Percentiles rank a stretch among this genome's conserved stretches.
These are phyloP conservation scores for Cybosia mesomella DNA, from an alignment of 2,888 invertebrate species.

Conservation along the genomic window DNA sequence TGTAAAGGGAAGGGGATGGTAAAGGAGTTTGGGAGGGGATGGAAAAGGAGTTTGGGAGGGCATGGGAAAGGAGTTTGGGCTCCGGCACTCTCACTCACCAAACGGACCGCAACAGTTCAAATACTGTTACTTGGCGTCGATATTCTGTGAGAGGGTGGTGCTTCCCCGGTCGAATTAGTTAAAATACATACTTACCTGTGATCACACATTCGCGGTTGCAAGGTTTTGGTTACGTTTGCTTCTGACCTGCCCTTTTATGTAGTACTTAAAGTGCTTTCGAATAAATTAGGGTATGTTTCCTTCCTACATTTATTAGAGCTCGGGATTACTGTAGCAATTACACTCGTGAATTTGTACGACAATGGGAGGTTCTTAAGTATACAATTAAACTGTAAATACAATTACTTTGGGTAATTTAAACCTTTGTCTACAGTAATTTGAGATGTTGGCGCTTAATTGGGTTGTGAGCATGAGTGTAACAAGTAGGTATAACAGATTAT, in stretches of 20 bases:
- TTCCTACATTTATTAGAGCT: constrained; percentile 8
- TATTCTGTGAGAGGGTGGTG: no score
- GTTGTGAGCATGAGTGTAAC: constrained; percentile 13
- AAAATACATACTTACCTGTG: neutral
- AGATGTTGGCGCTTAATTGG: constrained; percentile 26
- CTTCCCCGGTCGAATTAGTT: no score
- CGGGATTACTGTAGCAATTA: constrained; percentile 34
- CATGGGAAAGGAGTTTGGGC: no score
- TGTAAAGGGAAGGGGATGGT: no score
- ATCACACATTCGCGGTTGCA: neutral
- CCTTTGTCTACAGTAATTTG: constrained; percentile 27
- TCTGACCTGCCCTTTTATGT: neutral
- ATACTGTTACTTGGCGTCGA: no score
- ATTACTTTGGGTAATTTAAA: constrained; percentile 17
- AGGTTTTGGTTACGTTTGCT: neutral
- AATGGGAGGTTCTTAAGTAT: constrained; percentile 23
- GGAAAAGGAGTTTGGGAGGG: no score
- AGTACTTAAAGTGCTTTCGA: neutral
- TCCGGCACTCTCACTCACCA: no score
- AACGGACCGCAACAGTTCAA: no score
- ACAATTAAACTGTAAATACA: constrained; percentile 26
- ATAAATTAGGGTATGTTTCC: neutral
- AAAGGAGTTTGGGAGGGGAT: no score
- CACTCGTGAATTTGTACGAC: constrained; percentile 15
- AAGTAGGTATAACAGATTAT: neutral